Conservation (phyloP, 2,113 vertebrate species). For the Columbina picui region DNA sequence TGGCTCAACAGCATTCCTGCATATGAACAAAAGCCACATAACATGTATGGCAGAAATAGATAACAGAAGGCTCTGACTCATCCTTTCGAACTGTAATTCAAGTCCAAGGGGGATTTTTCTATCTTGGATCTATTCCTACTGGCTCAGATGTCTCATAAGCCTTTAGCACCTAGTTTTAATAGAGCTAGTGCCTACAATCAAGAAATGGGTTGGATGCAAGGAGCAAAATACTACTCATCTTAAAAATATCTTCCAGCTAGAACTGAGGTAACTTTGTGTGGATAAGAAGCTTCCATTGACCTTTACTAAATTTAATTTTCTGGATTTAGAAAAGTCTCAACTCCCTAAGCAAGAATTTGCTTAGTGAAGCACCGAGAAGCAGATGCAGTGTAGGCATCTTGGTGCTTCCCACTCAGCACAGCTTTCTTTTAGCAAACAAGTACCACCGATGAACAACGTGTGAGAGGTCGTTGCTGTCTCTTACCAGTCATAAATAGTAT, state of each 20-base stretch:
- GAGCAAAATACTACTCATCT: slow-evolving; percentile 32
- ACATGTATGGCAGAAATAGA: slow-evolving; percentile 25
- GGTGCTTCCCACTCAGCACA: slow-evolving; percentile 51
- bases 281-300: slow-evolving; percentile 47
- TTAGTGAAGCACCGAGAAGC: slow-evolving; percentile 53
- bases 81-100: slow-evolving; percentile 52
- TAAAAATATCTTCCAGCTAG: slow-evolving; percentile 44
- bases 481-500: not conserved
- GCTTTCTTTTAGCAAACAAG: slow-evolving; percentile 41
- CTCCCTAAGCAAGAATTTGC: slow-evolving; percentile 25
- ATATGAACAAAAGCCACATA: not conserved
- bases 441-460: slow-evolving; percentile 3
- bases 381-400: slow-evolving; percentile 65
- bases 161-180: slow-evolving; percentile 58
- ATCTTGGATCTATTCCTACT: slow-evolving; percentile 48
- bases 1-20: not conserved
- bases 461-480: slow-evolving; percentile 16
- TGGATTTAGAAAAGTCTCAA: slow-evolving; percentile 51
- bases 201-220: slow-evolving; percentile 33
- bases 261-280: slow-evolving; percentile 24
- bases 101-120: slow-evolving; percentile 47
- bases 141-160: slow-evolving; percentile 52
- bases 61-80: slow-evolving; percentile 67
- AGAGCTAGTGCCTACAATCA: not conserved
- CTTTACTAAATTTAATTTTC: slow-evolving; percentile 60